Evolutionary conservation across 2,888 invertebrate genomes (phyloP), one percentile per base, ranked within the genome.

Genomic region (Entomobrya proxima): DNA sequence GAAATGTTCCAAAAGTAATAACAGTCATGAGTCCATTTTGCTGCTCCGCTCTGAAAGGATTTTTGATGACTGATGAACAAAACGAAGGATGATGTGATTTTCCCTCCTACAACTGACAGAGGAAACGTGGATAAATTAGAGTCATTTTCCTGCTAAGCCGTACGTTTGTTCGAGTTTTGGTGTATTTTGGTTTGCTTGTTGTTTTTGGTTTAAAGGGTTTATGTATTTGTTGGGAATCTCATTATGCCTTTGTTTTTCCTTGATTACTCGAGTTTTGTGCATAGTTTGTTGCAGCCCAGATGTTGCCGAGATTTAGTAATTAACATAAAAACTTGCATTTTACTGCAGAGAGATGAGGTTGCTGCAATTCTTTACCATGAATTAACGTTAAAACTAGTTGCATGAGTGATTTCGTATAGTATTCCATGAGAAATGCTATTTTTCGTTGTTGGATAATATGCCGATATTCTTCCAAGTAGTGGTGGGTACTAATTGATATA

Each of bases 91-190:
- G 64, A 64, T 64, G 37, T 37, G 67, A 11, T 35, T 67, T 37
- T 67, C 35, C 21, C 40, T 13, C 6, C 13, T 30, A 3, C 40
- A 44, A 47, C 24, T 47, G n/a, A 18, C 27, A 47, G 27, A 55
- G 15, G 47, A 72, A 47, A 64, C 64, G 37, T 37, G n/a, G 67
- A 67, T 67, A 67, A 67, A 67, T 67, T 74, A 50, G 50, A 74
- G 74, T 44, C 27, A 47, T 47, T 74, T 74, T 74, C 44, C 24
- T 47, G 44, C 30, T 40, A 4, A 40, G 18, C 18, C 18, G 35
- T 32, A n/a, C n/a, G 18, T 37, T 64, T 32, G 24, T 55, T 55
- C n/a, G 3, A 27, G 24, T 55, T 24, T 55, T 21, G 9, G 3
- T 55, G 27, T 40, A 11, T 3, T 61, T 11, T n/a, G 30, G 32